Base-by-base conservation (phyloP, 2,888 invertebrate genomes). In the Eupithecia pulchellata region DNA sequence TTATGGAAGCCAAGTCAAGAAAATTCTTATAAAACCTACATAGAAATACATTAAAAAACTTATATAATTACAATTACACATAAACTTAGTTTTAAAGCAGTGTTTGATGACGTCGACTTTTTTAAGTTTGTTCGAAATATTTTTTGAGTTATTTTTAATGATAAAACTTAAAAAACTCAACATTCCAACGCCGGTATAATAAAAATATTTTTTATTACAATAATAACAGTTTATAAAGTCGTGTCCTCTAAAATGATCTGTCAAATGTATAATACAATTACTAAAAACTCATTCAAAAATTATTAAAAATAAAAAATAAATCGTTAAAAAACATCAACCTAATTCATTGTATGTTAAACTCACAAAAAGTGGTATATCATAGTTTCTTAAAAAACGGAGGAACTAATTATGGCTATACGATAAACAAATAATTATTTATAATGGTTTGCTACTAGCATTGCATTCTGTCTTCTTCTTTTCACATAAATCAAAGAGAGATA, bases 11-110 rank as follows among this genome's bases (percentile, higher is more conserved):
- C 66, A 71, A 67, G 30, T 36, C 20, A 68, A 58, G 66, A 71
- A 36, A 62, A 67, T 52, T 72, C 64, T 74, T 67, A 71, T 65
- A 65, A 71, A 70, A 64, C 64, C 36, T 72, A 73, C 62, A 66
- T 67, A 65, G 68, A 63, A 66, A 68, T 71, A 69, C 60, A 66
- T 68, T 68, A 60, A 64, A 73, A 58, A 71, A 52, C 11, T 47
- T 67, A 69, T 72, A 74, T 27, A 52, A 9, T 57, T 65, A 71
- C 8, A 52, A 9, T 57, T 65, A 71, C 8, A 42, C 2, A 4
- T 64, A 69, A 66, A 71, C 61, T 25, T 68, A 68, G 64, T 34
- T 67, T 20, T 66, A 71, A 52, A 68, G 68, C 68, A 47, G 52
- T 32, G 25, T 61, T 29, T 20, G 2, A 0, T 27, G 17, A 47